These are phyloP conservation scores for Colossoma macropomum DNA, from an alignment of 2,113 vertebrate genomes.

Conservation along the genomic window DNA sequence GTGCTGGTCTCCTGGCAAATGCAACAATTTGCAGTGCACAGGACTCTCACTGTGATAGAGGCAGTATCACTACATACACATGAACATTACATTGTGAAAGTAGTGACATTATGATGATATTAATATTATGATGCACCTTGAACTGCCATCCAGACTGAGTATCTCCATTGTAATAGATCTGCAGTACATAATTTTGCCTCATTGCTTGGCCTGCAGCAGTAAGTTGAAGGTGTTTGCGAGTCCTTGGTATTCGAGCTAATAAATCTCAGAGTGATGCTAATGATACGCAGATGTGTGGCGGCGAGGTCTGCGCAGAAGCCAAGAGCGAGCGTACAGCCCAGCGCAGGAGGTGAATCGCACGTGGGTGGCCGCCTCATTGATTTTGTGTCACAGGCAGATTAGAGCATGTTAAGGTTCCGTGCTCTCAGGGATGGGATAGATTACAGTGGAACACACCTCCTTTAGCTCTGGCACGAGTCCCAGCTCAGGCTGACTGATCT, in stretches of 20 bases:
- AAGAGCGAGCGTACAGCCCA: conserved; percentile 27
- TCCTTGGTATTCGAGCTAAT: conserved; percentile 54
- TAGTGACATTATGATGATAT: too few species aligned
- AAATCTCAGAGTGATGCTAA: conserved; percentile 66
- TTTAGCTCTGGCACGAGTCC: conserved; percentile 52
- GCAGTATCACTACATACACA: too few species aligned
- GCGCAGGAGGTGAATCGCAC: conserved; percentile 55
- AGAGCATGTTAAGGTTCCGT: conserved; percentile 61
- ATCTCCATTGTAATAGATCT: neutral
- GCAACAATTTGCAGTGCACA: too few species aligned
- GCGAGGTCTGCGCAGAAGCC: conserved; percentile 50
- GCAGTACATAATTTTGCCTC: neutral
- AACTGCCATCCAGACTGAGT: neutral
- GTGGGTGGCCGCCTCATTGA: conserved; percentile 70
- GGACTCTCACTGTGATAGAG: too few species aligned
- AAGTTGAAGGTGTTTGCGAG: conserved; percentile 40
- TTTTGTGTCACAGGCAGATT: conserved; percentile 69
- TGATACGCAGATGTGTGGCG: conserved; percentile 64
- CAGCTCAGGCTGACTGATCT: neutral
- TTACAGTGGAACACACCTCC: conserved; percentile 58
- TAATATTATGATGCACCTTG: too few species aligned
- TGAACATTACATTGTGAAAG: too few species aligned
- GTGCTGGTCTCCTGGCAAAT: too few species aligned
- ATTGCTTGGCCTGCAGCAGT: conserved; percentile 22
- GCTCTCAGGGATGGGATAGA: conserved; percentile 56